These are phyloP conservation scores for Mus spretus DNA, from an alignment of 2,797 vertebrate species.

Conservation along the genomic window DNA sequence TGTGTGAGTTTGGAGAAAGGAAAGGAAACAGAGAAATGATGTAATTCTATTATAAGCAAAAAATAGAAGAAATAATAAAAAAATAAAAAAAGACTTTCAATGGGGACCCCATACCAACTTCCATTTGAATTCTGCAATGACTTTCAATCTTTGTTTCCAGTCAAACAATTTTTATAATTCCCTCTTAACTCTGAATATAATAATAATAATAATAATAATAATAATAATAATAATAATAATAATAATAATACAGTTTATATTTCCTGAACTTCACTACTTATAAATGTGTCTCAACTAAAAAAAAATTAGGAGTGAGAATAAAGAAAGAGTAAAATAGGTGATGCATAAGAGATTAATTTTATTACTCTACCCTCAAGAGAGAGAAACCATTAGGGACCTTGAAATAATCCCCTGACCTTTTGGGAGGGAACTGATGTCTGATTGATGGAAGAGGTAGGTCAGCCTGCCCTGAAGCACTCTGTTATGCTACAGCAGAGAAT, in stretches of 20 bases:
- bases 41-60: background rate
- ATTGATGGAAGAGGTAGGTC: background rate
- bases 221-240: background rate
- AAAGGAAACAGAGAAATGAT: background rate
- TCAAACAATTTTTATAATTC: background rate
- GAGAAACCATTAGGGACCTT: background rate
- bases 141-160: background rate
- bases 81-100: background rate
- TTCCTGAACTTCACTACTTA: background rate
- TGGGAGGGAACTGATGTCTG: background rate
- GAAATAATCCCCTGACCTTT: too few relatives aligned
- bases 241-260: background rate
- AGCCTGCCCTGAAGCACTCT: background rate
- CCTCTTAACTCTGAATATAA: background rate
- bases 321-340: background rate
- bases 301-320: background rate
- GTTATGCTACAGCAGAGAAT: background rate
- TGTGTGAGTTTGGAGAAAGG: background rate
- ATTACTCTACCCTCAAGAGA: background rate
- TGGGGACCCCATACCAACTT: background rate
- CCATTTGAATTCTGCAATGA: background rate
- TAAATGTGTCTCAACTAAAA: background rate
- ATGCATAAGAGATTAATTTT: slow-evolving; percentile 8
- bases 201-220: background rate
- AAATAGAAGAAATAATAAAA: background rate